Base-by-base conservation (phyloP, 2,888 invertebrate genomes). In the Pheosia tremula region DNA sequence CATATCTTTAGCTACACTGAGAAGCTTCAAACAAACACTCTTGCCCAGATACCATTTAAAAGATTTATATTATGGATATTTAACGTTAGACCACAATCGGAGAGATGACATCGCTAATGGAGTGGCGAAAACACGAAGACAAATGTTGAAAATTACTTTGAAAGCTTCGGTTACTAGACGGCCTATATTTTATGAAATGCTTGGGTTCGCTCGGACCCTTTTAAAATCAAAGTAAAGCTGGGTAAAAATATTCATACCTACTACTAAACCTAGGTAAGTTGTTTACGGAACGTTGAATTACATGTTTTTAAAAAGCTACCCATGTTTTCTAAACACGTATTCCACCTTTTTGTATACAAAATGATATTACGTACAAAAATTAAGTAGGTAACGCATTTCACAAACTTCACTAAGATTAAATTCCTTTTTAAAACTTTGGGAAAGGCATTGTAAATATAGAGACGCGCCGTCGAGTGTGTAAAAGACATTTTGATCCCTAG, bases 71-170 rank as follows among this genome's bases (percentile, higher is more conserved):
- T 68, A 75, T 77, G 69, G 66, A 71, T 77, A 77, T 71, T 75
- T 58, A 68, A 71, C 62, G 63, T 66, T 59, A 62, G 65, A 67
- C 67, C 64, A 66, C 69, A 63, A 49, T 69, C 63, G 52, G 58
- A 45, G 57, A 63, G 71, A 71, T 62, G 72, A 66, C 64, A 69
- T 57, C 61, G 66, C 67, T 74, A 77, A 76, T 76, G 72, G 75
- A 63, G 56, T 57, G 60, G 57, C 62, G 58, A 72, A 66, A 67
- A 56, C 61, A 55, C 53, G 68, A 66, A 64, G 68, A 73, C 62
- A 65, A 75, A 77, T 69, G 64, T 58, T 63, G 39, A 59, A 43
- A 67, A 71, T 72, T 66, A 72, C 61, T 60, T 66, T 58, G 55
- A 62, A 64, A 63, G 57, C 59, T 59, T 58, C 56, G 55, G 59